Evolutionary conservation across 2,888 invertebrate genomes (phyloP), one percentile per base, ranked within the genome.

Genomic region (Drosophila falleni): DNA sequence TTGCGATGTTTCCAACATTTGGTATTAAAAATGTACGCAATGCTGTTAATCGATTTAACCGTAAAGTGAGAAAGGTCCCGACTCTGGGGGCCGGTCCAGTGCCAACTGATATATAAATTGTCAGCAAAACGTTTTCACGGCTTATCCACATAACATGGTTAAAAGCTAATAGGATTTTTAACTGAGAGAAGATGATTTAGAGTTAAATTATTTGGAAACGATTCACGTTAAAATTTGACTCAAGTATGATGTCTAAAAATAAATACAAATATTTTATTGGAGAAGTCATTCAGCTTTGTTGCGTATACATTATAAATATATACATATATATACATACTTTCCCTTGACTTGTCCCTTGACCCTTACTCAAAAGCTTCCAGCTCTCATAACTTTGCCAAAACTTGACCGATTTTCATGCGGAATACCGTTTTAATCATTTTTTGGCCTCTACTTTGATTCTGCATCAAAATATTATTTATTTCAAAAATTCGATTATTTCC

Each of bases 21-120:
- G 71, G 35, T 63, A 78, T 74, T 77, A 33, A 78, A 78, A 68
- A 66, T 73, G 58, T 61, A 61, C 51, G 82, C 63, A 72, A 73
- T 67, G 50, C 64, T 63, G 66, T 72, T 74, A 80, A 87, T 78
- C 64, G 84, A 77, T 80, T 80, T 51, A 74, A 60, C 15, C 65
- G 63, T 68, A 23, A 62, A 54, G 15, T 56, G 37, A 15, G 19
- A 55, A 68, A 53, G 42, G 29, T 63, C 33, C 50, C 19, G 35
- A 47, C 54, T 35, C 29, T 15, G 9, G n/a, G 35, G 35, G 29
- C 8, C n/a, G 29, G 6, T 1, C 15, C 16, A 46, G 6, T 33
- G 19, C 13, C 55, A 23, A 56, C 15, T 56, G 16, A 46, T n/a
- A 29, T 46, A 15, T 29, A 35, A 61, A 54, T 37, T 64, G 56